Conservation (phyloP, 1,140 invertebrate genomes). For the Pseudomyrmex flavicornis region DNA sequence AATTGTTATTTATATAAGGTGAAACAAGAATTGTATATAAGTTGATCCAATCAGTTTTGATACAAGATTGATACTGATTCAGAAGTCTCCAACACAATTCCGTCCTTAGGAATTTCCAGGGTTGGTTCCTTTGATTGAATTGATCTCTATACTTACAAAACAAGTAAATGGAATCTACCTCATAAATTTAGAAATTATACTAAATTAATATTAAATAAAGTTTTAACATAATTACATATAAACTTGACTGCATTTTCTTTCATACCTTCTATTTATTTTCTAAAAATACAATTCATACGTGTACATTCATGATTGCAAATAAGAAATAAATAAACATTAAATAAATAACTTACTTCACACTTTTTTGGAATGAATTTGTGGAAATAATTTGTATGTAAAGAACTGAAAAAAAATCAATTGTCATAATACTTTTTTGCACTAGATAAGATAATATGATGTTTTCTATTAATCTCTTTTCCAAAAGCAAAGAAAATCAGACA, state of each 20-base stretch:
- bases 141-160: no score
- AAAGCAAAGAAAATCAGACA: background rate
- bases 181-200: no score
- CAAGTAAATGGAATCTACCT: no score
- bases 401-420: background rate
- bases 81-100: no score
- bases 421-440: constrained; percentile 21
- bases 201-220: background rate
- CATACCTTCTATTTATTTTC: constrained; percentile 20
- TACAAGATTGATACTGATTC: no score
- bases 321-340: constrained; percentile 66
- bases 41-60: no score
- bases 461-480: background rate
- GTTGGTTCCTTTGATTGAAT: no score
- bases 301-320: no score
- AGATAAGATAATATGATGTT: background rate
- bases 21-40: no score
- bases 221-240: background rate
- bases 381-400: constrained; percentile 1
- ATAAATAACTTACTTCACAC: constrained; percentile 46
- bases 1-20: no score
- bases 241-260: background rate
- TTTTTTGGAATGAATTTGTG: constrained; percentile 42
- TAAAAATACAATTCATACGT: constrained; percentile 11
- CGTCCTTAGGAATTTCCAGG: no score